phyloP scores from a whole-genome alignment of 1,140 invertebrate species.

The Bombus picipes region DNA sequence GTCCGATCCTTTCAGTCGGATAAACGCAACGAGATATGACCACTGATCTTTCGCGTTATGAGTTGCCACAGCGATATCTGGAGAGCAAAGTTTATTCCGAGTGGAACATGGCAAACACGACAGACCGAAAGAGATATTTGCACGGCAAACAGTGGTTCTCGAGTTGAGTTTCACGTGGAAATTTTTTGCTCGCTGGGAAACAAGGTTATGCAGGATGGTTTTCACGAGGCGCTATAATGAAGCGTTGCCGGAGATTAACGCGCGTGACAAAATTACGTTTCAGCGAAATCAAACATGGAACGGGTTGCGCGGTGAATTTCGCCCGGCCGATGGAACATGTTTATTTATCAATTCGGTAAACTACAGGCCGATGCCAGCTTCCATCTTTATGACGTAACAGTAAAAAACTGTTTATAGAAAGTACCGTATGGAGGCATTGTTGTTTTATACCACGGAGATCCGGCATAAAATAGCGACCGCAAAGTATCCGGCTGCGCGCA shows the following conservation, averaged over 20 bases:
- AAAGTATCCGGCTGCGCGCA: background rate
- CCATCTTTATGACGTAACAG: background rate
- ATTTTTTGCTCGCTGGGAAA: background rate
- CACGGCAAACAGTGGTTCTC: background rate
- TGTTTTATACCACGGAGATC: background rate
- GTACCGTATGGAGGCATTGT: background rate
- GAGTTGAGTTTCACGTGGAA: background rate
- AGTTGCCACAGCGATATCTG: background rate
- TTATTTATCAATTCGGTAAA: background rate
- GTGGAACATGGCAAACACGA: background rate
- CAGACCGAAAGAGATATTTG: background rate
- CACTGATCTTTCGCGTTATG: slow-evolving; percentile 3
- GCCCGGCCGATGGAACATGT: too few species aligned
- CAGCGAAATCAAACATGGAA: background rate
- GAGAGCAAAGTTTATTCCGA: background rate
- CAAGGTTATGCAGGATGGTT: background rate
- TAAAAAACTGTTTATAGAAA: background rate
- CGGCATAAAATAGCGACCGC: background rate
- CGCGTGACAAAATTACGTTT: background rate
- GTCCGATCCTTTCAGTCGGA: background rate
- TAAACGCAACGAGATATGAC: background rate
- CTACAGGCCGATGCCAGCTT: too few species aligned
- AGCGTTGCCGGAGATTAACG: background rate
- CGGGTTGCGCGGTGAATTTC: background rate
- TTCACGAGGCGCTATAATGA: background rate